phyloP scores from a whole-genome alignment of 1,140 invertebrate species.

The Nebria ingens region DNA sequence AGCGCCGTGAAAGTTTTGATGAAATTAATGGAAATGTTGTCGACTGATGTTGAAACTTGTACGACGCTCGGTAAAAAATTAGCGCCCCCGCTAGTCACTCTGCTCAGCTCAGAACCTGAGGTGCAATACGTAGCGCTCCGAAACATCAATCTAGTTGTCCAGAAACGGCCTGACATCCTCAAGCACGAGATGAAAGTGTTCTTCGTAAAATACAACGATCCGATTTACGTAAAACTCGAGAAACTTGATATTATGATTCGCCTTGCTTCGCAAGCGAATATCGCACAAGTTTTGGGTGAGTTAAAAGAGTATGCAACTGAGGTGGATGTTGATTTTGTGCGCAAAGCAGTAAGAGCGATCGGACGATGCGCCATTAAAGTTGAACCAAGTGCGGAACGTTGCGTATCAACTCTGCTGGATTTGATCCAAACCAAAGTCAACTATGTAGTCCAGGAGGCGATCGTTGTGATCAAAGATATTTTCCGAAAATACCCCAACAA shows the following conservation, averaged over 20 bases:
- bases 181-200: conserved; percentile 99
- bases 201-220: conserved; percentile 99
- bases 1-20: conserved; percentile 95
- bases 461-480: conserved; percentile 99
- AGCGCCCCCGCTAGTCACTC: conserved; percentile 95
- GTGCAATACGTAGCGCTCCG: conserved; percentile 97
- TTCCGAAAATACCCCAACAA: conserved; percentile 99
- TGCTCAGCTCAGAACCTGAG: conserved; percentile 96
- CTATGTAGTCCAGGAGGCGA: conserved; percentile 99
- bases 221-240: conserved; percentile 99
- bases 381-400: conserved; percentile 95
- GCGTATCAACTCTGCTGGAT: conserved; percentile 97
- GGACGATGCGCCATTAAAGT: conserved; percentile 99
- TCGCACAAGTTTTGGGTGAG: conserved; percentile 96
- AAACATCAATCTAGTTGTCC: conserved; percentile 99
- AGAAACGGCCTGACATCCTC: conserved; percentile 97
- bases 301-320: conserved; percentile 99
- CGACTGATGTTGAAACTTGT: conserved; percentile 88
- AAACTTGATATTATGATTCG: conserved; percentile 99
- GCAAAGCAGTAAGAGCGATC: conserved; percentile 96
- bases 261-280: conserved; percentile 94
- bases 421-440: conserved; percentile 99
- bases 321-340: conserved; percentile 99
- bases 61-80: conserved; percentile 91
- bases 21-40: conserved; percentile 97